Evolutionary conservation across 2,113 vertebrate species (phyloP).

Genomic region (Sinocyclocheilus anshuiensis): DNA sequence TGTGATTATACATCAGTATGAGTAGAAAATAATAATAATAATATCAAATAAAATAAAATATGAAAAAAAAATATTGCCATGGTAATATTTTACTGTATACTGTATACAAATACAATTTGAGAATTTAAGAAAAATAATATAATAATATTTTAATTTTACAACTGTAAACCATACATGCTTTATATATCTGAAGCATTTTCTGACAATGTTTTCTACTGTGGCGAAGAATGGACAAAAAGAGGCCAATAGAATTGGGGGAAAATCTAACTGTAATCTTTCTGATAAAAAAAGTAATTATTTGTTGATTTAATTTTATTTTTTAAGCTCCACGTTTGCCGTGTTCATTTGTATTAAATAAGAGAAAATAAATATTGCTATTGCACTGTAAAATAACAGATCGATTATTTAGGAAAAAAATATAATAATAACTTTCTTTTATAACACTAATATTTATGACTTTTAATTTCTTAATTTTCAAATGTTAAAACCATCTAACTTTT

Average conservation of each 20-base stretch:
- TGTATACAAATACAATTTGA: not conserved
- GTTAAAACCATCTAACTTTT: not conserved
- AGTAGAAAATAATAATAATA: not conserved
- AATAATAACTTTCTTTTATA: not conserved
- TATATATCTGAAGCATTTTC: no score
- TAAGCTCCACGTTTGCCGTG: no score
- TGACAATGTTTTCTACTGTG: no score
- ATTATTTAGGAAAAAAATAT: not conserved
- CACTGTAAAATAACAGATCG: no score
- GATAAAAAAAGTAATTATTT: no score
- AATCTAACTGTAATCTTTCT: no score
- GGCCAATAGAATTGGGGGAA: no score
- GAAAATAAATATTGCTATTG: no score
- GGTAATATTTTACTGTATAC: not conserved
- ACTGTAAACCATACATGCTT: no score
- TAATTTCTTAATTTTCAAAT: not conserved
- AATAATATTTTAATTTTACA: not conserved
- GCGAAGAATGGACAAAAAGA: no score
- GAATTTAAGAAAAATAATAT: not conserved
- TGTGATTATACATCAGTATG: not conserved
- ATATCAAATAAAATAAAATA: not conserved
- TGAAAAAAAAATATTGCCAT: not conserved
- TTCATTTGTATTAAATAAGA: no score
- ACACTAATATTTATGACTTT: not conserved
- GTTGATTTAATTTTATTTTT: no score